phyloP scores from a whole-genome alignment of 2,113 vertebrate genomes.

The Pandion haliaetus region DNA sequence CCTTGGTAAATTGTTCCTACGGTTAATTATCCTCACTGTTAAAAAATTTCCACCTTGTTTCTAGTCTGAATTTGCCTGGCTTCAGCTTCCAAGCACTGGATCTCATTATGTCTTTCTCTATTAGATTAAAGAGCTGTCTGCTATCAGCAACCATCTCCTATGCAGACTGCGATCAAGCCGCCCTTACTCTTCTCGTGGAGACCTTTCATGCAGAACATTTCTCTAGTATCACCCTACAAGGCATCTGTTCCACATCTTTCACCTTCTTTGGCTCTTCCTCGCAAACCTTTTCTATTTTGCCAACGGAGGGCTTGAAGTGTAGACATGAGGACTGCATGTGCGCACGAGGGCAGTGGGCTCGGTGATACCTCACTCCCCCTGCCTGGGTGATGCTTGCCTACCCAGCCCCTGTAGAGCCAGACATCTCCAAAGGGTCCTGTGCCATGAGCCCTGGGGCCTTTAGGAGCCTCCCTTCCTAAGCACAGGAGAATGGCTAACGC shows the following conservation, averaged over 20 bases:
- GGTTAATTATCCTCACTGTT: conserved; percentile 34
- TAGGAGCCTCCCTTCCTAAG: not conserved
- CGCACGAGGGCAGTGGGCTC: not conserved
- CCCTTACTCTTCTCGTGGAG: not conserved
- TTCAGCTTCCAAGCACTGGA: conserved; percentile 24
- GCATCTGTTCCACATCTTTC: not conserved
- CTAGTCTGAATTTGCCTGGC: conserved; percentile 46
- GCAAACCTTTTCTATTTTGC: not conserved
- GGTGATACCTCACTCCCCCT: fast-evolving
- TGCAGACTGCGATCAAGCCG: not conserved
- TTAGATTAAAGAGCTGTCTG: conserved; percentile 19
- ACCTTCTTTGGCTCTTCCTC: not conserved
- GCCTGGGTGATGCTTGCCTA: not conserved
- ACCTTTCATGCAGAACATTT: not conserved
- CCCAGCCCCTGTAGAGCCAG: not conserved
- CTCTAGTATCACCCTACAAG: not conserved
- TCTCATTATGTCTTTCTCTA: not conserved
- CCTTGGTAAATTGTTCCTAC: conserved; percentile 39
- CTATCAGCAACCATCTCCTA: not conserved
- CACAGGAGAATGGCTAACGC: not conserved
- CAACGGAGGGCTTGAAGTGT: not conserved
- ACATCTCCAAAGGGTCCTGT: not conserved
- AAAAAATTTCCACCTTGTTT: conserved; percentile 31
- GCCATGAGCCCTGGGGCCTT: not conserved
- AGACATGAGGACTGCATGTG: not conserved